Evolutionary conservation across 1,140 invertebrate genomes (phyloP), one percentile per base, ranked within the genome.

Genomic region (Calliopsis andreniformis): DNA sequence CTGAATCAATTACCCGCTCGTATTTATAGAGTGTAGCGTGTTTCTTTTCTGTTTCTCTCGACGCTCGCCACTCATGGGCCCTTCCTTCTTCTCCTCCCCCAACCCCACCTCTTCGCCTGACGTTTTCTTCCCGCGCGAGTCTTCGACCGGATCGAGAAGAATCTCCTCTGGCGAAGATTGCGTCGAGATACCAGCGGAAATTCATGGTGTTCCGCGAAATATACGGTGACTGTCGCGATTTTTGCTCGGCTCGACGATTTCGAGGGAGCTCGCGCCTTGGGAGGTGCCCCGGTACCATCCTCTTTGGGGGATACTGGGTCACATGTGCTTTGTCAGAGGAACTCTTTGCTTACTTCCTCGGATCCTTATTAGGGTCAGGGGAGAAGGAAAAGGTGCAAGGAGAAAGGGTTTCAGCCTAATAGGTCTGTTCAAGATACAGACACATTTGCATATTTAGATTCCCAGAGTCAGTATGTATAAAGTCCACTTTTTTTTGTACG

Each of bases 1-100:
- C 89, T 86, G 90, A 90, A 91, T 91, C 90, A 91, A 91, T 91
- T 91, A 90, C 90, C 82, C 88, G 82, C 58, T 81, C 84, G 88
- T 90, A 90, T 90, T 90, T 91, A 91, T 91, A 89, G 89, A 87
- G 89, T 90, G 88, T 89, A 90, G 87, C 87, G 84, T 89, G 89
- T 90, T 90, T 84, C 82, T 88, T 87, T 88, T 78, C 75, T 55
- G 56, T 67, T 69, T 77, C 73, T 78, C 73, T 73, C 78, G 39
- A 25, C 55, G 42, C 82, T 80, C 68, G 68, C 64, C 72, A 55
- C 76, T 81, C 73, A 76, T 76, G 62, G 64, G 69, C 68, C 70
- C 80, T 66, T 78, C 56, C 67, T 73, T 62, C 55, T 49, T 62
- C 56, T 51, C 62, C 39, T 43, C 55, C 59, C 47, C 45, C 30